These are phyloP conservation scores for Silurus glanis DNA, from an alignment of 2,113 vertebrate species.

Conservation along the genomic window DNA sequence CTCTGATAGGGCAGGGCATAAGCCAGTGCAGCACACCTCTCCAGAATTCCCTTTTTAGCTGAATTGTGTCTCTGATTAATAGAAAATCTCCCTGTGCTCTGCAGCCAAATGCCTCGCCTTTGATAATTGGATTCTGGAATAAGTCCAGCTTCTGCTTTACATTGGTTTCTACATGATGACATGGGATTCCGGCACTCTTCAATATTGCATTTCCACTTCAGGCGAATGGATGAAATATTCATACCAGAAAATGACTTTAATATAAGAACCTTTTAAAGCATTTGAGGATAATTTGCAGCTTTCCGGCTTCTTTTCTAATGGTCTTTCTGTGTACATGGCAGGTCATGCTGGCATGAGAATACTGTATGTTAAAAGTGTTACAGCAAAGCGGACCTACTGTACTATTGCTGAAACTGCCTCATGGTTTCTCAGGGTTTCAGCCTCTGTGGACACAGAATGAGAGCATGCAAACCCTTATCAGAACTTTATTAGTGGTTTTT, in stretches of 20 bases:
- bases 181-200: constrained; percentile 47
- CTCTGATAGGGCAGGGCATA: neutral
- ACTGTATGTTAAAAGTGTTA: neutral
- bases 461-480: constrained; percentile 2
- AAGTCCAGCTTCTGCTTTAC: constrained; percentile 44
- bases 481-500: constrained; percentile 25
- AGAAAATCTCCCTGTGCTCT: constrained; percentile 17
- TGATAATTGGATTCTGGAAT: constrained; percentile 51
- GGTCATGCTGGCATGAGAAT: neutral
- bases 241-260: constrained; percentile 54
- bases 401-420: neutral
- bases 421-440: neutral
- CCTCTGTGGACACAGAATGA: neutral
- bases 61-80: constrained; percentile 5
- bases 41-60: constrained; percentile 36
- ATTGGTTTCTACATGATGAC: constrained; percentile 46
- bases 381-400: neutral
- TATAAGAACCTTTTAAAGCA: constrained; percentile 48
- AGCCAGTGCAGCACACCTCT: constrained; percentile 23
- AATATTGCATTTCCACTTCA: constrained; percentile 46
- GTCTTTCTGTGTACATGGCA: neutral
- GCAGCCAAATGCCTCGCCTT: constrained; percentile 36
- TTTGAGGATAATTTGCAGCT: constrained; percentile 35
- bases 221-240: constrained; percentile 49
- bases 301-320: constrained; percentile 20